Base-by-base conservation (phyloP, 2,888 invertebrate genomes). In the Hololepta plana region DNA sequence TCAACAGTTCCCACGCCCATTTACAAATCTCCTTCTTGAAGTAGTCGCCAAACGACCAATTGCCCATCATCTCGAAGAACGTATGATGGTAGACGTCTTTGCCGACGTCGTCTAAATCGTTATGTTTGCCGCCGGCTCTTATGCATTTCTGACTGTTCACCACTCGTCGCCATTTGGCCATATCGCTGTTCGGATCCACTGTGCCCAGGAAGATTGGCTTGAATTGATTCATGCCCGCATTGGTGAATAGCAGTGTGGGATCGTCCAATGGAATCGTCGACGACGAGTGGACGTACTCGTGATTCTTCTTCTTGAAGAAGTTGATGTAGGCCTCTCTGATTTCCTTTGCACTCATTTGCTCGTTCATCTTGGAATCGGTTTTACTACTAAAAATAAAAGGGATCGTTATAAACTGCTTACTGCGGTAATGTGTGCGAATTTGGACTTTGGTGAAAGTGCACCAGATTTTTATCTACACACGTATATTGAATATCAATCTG, bases 1-100 rank as follows among this genome's bases (percentile, higher is more conserved):
- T 93, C 30, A 99, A 60, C 38, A 93, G 72, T 53, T 96, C 88
- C 95, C 95, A 98, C 19, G 96, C 90, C 96, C 96, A 96, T 1
- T 71, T 44, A 58, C 95, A 95, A 35, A 91, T 79, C 60, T 99
- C 96, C 56, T 79, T 81, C 68, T 98, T 98, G 53, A 98, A 99
- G 51, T 96, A 99, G 56, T 98, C 95, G n/a, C 96, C 96, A 60
- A 98, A 99, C 0, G 96, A 98, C 98, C 98, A 99, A 53, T 98
- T 99, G 4, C 98, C 98, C 65, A 99, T 68, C 98, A 99, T 99
- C 63, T 99, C 98, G 58, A 99, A 99, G 58, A 96, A 99, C 3
- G 98, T 99, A 46, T 99, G 98, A 62, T 99, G 98, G 47, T 98
- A 98, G 2, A 95, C 91, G 62, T 99, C 98, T 59, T 96, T 96